A percentile compares a stretch with the other conserved stretches of the same genome.
phyloP scores from a whole-genome alignment of 2,113 vertebrate genomes.

The Laticauda laticaudata region DNA sequence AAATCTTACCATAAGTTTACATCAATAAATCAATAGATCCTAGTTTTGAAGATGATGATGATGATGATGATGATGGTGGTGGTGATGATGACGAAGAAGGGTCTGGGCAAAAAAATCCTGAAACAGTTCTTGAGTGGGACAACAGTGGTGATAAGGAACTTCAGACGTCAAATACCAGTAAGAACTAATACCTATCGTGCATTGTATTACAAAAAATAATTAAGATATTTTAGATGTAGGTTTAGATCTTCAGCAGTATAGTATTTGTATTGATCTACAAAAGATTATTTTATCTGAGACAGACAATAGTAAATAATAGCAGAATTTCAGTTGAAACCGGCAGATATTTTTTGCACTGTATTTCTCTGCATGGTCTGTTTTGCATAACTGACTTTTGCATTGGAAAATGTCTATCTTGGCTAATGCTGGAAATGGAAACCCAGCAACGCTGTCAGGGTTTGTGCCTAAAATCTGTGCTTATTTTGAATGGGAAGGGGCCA shows the following conservation, averaged over 20 bases:
- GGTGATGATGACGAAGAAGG: constrained; percentile 1
- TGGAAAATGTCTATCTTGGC: neutral
- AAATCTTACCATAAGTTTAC: constrained; percentile 53
- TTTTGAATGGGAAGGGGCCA: neutral
- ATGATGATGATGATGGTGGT: constrained; percentile 37
- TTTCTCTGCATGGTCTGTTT: neutral
- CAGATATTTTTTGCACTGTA: neutral
- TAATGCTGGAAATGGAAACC: neutral
- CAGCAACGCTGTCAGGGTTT: neutral
- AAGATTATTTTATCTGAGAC: neutral
- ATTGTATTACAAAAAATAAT: neutral
- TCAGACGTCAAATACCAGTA: constrained; percentile 36
- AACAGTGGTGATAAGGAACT: neutral
- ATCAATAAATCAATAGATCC: constrained; percentile 50
- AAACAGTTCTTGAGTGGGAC: constrained; percentile 51
- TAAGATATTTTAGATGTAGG: neutral
- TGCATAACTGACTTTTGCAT: neutral
- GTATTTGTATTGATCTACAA: neutral
- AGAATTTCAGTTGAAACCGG: neutral
- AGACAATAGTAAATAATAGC: neutral
- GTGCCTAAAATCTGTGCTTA: neutral
- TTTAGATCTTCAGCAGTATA: neutral
- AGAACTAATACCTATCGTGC: constrained; percentile 7
- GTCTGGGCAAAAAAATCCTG: constrained; percentile 17
- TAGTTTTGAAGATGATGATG: constrained; percentile 51